Evolutionary conservation across 1,140 invertebrate species (phyloP), one percentile per base, ranked within the genome.

Genomic region (Drosophila nikananu): DNA sequence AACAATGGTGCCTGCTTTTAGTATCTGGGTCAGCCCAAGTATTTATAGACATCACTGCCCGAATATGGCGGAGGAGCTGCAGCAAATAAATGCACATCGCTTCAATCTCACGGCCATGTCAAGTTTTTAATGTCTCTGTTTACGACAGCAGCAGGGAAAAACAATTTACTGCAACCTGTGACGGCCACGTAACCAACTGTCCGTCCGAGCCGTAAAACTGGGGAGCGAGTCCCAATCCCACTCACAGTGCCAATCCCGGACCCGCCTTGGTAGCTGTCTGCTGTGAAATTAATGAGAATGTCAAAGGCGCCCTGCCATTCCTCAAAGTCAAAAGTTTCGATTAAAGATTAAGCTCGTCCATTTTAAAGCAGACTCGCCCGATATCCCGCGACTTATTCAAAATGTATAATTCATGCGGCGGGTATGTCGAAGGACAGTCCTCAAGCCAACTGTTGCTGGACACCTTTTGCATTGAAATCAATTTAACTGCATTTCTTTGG

Each of bases 261-360:
- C 19, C 52, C 52, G 23, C 59, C 58, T 21, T 21, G 51, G 8
- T 46, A 21, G 32, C 63, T 77, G 74, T 77, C 63, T 70, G 58
- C 60, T 80, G 54, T 42, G 60, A 80, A 79, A 80, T 79, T 79
- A 79, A 79, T 79, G 76, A 79, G 65, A 79, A 71, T 79, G 76
- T 64, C 58, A 79, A 79, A 79, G 60, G 59, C 59, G 41, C 49
- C 49, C 49, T 70, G 58, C 61, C 60, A 66, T 65, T 35, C 49
- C 64, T 60, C 62, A 76, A 68, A 78, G 75, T 77, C 74, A 79
- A 79, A 79, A 79, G 66, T 79, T 64, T 79, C 76, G 59, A 79
- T 78, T 78, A 78, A 78, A 78, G 75, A 79, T 78, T 72, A 54
- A 79, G 57, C 51, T 68, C 66, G 68, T 49, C 37, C 70, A 73